These are phyloP conservation scores for Brachypodius melanocephalos DNA, from an alignment of 2,113 vertebrate genomes.

Conservation along the genomic window DNA sequence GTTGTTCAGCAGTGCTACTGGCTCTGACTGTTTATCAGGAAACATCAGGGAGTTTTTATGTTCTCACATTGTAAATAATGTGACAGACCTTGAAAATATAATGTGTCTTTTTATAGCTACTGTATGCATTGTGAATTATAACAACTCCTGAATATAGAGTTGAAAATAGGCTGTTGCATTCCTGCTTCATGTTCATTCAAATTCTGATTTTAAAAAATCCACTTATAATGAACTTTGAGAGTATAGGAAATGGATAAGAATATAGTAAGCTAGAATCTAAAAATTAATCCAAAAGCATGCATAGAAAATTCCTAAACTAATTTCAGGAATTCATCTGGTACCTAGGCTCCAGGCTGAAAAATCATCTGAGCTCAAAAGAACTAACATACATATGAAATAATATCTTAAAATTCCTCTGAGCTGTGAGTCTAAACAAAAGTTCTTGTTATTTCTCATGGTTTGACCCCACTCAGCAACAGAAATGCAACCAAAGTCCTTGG, in stretches of 20 bases:
- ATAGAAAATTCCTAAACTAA: slow-evolving; percentile 17
- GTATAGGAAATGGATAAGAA: slow-evolving; percentile 2
- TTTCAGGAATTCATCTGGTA: slow-evolving; percentile 7
- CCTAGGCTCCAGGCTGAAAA: neutral
- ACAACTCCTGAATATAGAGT: slow-evolving; percentile 58
- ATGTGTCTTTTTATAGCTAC: slow-evolving; percentile 67
- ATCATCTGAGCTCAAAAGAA: neutral
- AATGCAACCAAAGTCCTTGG: neutral
- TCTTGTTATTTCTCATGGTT: neutral
- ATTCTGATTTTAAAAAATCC: neutral
- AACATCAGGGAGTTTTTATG: slow-evolving; percentile 42
- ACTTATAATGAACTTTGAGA: neutral
- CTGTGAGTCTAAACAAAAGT: slow-evolving; percentile 1
- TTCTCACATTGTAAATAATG: slow-evolving; percentile 61
- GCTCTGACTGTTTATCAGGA: slow-evolving; percentile 45
- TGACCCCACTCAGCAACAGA: neutral
- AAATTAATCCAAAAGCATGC: neutral
- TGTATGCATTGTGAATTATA: slow-evolving; percentile 54
- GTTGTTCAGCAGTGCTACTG: neutral
- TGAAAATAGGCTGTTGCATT: slow-evolving; percentile 43
- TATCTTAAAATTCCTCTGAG: slow-evolving; percentile 8
- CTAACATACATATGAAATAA: neutral
- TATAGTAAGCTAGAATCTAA: neutral
- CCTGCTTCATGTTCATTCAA: neutral
- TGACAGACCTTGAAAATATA: slow-evolving; percentile 73